Evolutionary conservation across 2,888 invertebrate genomes (phyloP).

Genomic region (Hirtodrosophila duncani): DNA sequence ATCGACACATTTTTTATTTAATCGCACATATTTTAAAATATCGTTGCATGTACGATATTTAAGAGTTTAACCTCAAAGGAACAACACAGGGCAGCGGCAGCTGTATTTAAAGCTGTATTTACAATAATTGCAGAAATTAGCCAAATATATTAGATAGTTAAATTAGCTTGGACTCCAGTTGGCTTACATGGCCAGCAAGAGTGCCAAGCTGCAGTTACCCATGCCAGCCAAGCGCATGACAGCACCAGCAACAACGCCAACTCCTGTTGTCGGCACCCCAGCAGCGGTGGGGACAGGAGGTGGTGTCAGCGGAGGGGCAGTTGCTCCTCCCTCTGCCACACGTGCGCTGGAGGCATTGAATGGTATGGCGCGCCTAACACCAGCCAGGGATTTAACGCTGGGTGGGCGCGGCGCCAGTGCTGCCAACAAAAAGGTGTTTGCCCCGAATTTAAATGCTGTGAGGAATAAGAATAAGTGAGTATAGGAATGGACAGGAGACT

Average conservation of each 20-base stretch:
- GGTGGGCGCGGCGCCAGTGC: slow-evolving; percentile 77
- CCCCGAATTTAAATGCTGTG: slow-evolving; percentile 82
- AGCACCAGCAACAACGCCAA: slow-evolving; percentile 30
- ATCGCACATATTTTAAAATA: too few species aligned
- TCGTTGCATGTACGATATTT: too few species aligned
- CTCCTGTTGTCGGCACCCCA: too few species aligned
- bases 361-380: slow-evolving; percentile 74
- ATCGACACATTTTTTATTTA: too few species aligned
- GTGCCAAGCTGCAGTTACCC: slow-evolving; percentile 5
- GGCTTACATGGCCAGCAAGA: slow-evolving; percentile 29
- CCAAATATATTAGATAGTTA: background rate
- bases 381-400: slow-evolving; percentile 81
- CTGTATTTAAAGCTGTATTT: too few species aligned
- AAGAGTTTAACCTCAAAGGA: too few species aligned
- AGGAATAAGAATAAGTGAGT: slow-evolving; percentile 81
- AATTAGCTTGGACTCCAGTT: background rate
- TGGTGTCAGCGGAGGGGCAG: slow-evolving; percentile 6
- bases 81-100: too few species aligned
- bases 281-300: too few species aligned
- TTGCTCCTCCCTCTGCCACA: slow-evolving; percentile 1
- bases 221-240: slow-evolving; percentile 53
- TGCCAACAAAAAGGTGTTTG: slow-evolving; percentile 81
- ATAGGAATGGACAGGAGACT: background rate
- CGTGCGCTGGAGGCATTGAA: slow-evolving; percentile 37
- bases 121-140: too few species aligned